Evolutionary conservation across 2,113 vertebrate species (phyloP), one percentile per base, ranked within the genome.

Genomic region (Oreocharis arfaki): DNA sequence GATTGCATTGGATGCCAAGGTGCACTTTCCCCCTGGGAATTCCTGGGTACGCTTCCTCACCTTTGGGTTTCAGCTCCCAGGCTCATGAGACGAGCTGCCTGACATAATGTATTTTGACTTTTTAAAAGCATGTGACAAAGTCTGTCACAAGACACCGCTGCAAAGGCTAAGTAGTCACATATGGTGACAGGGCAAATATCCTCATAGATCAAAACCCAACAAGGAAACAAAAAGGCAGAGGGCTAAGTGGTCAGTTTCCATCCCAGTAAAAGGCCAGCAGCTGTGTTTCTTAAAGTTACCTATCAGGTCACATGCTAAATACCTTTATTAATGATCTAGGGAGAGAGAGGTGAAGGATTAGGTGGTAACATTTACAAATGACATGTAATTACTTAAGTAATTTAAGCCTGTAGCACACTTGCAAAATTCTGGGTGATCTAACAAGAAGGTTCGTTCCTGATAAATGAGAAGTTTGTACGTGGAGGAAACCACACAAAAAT

Each of bases 181-280:
- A 95, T 87, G 94, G 96, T 84, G 91, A 82, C 89, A 85, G 93
- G 86, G 86, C 91, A 91, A 97, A 91, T 24, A 79, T 53, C 86
- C 47, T 61, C 76, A 75, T 96, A 96, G 87, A 92, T 96, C 95
- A 96, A 92, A 90, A 89, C 24, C 24, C 0, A 64, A 87, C 93
- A 95, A 91, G 81, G 77, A 91, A 82, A 89, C 84, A 94, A 94
- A 95, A 89, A 95, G 84, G 73, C 90, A 93, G 64, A 88, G 80
- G 93, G 60, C 79, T 68, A 64, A 94, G 49, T 49, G 90, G 88
- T 84, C 93, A 83, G 90, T 86, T 93, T 95, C 92, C 92, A 95
- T 96, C 90, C 82, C n/a, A 15, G 55, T 92, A 86, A 94, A 95
- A 96, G 79, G 90, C 76, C 87, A 87, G 83, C 88, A 92, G 85